Conservation (phyloP, 2,888 invertebrate genomes). For the Halictus quadricinctus region DNA sequence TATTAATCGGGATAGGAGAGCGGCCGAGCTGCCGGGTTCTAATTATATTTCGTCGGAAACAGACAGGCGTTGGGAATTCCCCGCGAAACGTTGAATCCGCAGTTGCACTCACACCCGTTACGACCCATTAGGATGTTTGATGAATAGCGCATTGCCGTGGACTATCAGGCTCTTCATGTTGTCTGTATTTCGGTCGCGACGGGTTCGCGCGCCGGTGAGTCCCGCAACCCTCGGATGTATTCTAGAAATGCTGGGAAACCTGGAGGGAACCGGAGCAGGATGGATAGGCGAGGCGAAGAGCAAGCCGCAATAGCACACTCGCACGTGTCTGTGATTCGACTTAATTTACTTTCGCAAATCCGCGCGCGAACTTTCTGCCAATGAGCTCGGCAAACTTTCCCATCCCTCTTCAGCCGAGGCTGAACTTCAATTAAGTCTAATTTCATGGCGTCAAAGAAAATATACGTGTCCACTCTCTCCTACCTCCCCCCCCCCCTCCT, state of each 20-base stretch:
- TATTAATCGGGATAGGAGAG: conserved; percentile 18
- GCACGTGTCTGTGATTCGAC: conserved; percentile 33
- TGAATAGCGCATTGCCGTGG: conserved; percentile 65
- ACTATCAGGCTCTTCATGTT: conserved; percentile 61
- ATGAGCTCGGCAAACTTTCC: conserved; percentile 18
- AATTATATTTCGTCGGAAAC: conserved; percentile 57
- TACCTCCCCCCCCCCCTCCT: neutral
- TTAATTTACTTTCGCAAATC: conserved; percentile 47
- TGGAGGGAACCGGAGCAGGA: conserved; percentile 19
- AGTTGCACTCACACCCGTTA: conserved; percentile 59
- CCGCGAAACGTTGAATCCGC: conserved; percentile 47
- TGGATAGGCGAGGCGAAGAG: conserved; percentile 25
- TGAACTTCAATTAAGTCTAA: conserved; percentile 22
- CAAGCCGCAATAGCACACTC: conserved; percentile 48
- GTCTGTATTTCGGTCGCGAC: conserved; percentile 45
- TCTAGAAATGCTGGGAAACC: conserved; percentile 38
- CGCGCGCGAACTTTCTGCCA: conserved; percentile 25
- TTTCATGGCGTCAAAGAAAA: conserved; percentile 20
- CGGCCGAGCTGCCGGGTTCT: conserved; percentile 21
- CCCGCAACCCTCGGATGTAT: conserved; percentile 41
- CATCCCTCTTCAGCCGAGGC: neutral
- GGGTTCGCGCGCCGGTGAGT: conserved; percentile 6
- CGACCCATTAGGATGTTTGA: conserved; percentile 69
- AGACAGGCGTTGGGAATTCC: conserved; percentile 39
- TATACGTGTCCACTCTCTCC: neutral